phyloP scores from a whole-genome alignment of 2,797 vertebrate genomes.

The Lutra lutra region DNA sequence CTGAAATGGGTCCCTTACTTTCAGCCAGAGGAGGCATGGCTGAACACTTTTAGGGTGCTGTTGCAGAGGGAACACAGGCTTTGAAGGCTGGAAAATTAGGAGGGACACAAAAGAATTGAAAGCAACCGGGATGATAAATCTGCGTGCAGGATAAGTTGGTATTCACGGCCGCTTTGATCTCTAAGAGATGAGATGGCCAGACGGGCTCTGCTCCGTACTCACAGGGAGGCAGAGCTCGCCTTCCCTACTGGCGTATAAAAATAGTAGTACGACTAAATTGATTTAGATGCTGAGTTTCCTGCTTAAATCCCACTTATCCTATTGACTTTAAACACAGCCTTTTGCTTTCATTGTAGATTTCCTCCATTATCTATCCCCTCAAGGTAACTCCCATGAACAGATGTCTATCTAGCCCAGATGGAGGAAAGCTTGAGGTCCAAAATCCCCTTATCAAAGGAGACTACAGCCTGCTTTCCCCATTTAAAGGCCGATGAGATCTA shows the following conservation, averaged over 20 bases:
- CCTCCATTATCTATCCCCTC: constrained; percentile 82
- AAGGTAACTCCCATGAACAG: constrained; percentile 77
- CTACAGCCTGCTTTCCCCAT: constrained; percentile 70
- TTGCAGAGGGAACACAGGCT: constrained; percentile 62
- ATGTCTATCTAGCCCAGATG: constrained; percentile 79
- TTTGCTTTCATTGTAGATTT: constrained; percentile 80
- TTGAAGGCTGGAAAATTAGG: constrained; percentile 65
- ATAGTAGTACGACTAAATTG: constrained; percentile 77
- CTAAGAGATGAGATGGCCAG: constrained; percentile 80
- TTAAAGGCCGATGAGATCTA: constrained; percentile 84
- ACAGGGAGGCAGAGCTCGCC: constrained; percentile 80
- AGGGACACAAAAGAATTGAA: constrained; percentile 65
- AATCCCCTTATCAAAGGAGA: constrained; percentile 86
- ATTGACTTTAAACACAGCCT: constrained; percentile 71
- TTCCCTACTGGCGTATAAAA: constrained; percentile 81
- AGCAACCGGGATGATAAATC: constrained; percentile 64
- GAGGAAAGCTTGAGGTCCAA: constrained; percentile 72
- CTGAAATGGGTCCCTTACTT: background rate
- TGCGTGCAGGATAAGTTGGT: constrained; percentile 72
- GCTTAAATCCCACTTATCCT: constrained; percentile 80
- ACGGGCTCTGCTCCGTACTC: constrained; percentile 77
- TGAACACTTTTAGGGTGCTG: background rate
- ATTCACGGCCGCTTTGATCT: constrained; percentile 83
- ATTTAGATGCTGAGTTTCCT: constrained; percentile 82
- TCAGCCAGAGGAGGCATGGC: background rate